Evolutionary conservation across 92 coral and sea anemone species (phyloP).

Genomic region (Blastomussa wellsi): DNA sequence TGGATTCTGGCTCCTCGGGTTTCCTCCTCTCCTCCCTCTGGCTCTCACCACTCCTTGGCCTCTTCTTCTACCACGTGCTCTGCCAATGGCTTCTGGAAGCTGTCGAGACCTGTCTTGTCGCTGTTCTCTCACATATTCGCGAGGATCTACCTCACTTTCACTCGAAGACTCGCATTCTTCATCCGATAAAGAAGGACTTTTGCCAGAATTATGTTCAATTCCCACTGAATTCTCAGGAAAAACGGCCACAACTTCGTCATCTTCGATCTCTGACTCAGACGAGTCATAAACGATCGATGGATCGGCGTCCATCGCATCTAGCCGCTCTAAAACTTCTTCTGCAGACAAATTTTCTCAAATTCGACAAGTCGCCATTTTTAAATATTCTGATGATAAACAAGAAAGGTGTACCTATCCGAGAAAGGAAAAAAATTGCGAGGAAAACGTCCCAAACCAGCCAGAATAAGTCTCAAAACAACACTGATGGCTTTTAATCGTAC

Average conservation of each 20-base stretch:
- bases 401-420: no score
- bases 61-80: constrained; percentile 10
- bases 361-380: constrained; percentile 19
- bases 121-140: constrained; percentile 13
- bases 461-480: no score
- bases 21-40: no score
- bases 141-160: constrained; percentile 5
- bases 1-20: no score
- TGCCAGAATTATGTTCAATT: background rate
- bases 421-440: no score
- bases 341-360: background rate
- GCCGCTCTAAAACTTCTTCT: constrained; percentile 7
- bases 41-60: no score
- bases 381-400: no score
- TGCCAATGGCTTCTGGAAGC: constrained; percentile 7
- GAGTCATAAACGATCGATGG: constrained; percentile 7
- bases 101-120: constrained; percentile 15
- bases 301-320: background rate
- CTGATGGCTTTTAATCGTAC: no score
- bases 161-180: constrained; percentile 10
- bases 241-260: background rate
- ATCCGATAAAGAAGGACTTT: background rate
- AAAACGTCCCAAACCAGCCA: no score
- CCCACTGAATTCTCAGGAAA: constrained; percentile 8
- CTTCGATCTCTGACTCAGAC: constrained; percentile 16